Conservation (phyloP, 2,797 vertebrate genomes). For the Balearica regulorum region DNA sequence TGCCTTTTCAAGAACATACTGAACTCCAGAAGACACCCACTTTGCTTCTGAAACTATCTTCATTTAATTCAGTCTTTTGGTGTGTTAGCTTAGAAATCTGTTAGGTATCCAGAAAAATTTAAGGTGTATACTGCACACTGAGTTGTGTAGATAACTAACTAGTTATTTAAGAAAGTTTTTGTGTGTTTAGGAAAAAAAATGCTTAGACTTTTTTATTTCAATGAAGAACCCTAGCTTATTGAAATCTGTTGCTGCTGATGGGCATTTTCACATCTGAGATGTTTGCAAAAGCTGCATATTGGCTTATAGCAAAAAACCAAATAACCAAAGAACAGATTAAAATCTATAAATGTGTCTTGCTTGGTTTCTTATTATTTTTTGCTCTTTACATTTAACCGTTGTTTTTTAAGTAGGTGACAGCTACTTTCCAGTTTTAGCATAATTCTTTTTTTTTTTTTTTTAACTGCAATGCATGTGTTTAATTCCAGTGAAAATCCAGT, state of each 20-base stretch:
- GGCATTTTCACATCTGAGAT: not conserved
- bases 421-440: not conserved
- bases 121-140: not conserved
- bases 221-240: not conserved
- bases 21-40: not conserved
- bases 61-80: not conserved
- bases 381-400: not conserved
- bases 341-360: not conserved
- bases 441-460: too few species aligned
- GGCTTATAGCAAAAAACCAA: not conserved
- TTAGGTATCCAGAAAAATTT: not conserved
- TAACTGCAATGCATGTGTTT: not conserved
- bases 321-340: not conserved
- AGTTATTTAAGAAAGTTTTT: not conserved
- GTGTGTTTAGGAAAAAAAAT: not conserved
- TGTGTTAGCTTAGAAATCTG: not conserved
- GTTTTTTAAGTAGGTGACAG: not conserved
- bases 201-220: not conserved
- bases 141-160: not conserved
- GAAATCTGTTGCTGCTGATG: not conserved
- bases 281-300: not conserved
- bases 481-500: not conserved
- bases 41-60: not conserved
- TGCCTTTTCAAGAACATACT: not conserved
- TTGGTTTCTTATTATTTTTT: not conserved